Evolutionary conservation across 2,888 invertebrate species (phyloP).

Genomic region (Drosophila paramelanica): DNA sequence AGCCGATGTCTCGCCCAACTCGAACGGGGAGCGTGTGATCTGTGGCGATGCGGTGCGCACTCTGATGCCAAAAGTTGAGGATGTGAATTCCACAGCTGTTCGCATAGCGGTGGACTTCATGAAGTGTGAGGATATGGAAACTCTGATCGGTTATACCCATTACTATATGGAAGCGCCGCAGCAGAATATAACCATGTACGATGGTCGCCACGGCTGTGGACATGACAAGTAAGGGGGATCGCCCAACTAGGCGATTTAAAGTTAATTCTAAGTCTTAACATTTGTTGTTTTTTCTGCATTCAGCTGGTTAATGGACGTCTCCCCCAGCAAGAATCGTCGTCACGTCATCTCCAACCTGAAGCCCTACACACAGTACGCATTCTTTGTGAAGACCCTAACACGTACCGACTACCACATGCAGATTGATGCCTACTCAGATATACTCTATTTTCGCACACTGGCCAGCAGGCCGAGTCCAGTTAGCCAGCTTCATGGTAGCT

Average conservation of each 20-base stretch:
- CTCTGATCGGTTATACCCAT: slow-evolving; percentile 95
- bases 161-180: slow-evolving; percentile 92
- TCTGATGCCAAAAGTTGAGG: slow-evolving; percentile 83
- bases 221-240: slow-evolving; percentile 87
- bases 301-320: slow-evolving; percentile 89
- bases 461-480: slow-evolving; percentile 85
- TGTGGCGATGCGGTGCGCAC: slow-evolving; percentile 85
- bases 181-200: slow-evolving; percentile 92
- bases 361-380: slow-evolving; percentile 96
- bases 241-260: background rate
- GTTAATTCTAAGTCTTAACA: background rate
- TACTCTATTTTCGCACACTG: slow-evolving; percentile 91
- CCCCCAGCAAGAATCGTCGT: slow-evolving; percentile 84
- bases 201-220: slow-evolving; percentile 95
- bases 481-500: slow-evolving; percentile 71
- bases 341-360: slow-evolving; percentile 89
- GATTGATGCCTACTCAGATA: slow-evolving; percentile 92
- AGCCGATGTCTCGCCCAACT: slow-evolving; percentile 86
- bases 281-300: background rate
- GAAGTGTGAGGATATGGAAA: slow-evolving; percentile 88
- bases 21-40: slow-evolving; percentile 95
- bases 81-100: slow-evolving; percentile 85
- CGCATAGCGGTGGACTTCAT: slow-evolving; percentile 88
- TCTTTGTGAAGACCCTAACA: slow-evolving; percentile 96
- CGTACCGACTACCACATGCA: slow-evolving; percentile 88